phyloP scores from a whole-genome alignment of 2,113 vertebrate species.

The Paratilapia polleni region DNA sequence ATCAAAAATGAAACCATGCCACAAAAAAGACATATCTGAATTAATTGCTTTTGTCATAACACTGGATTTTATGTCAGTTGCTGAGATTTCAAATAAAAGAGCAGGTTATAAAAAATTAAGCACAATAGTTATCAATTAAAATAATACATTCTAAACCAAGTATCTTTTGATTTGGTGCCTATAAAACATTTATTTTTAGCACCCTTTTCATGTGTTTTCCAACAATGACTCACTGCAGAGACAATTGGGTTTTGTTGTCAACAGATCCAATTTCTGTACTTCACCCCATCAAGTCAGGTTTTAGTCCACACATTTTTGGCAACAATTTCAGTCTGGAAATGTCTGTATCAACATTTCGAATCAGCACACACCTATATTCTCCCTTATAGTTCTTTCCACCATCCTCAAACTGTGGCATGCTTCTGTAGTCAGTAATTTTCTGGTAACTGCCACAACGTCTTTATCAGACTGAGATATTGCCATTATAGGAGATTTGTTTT shows the following conservation, averaged over 20 bases:
- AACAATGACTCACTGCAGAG: neutral
- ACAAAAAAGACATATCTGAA: neutral
- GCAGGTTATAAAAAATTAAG: neutral
- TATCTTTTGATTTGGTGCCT: neutral
- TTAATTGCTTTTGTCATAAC: neutral
- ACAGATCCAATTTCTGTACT: neutral
- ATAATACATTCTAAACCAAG: too few species aligned
- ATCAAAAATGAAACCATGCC: neutral
- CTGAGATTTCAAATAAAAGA: neutral
- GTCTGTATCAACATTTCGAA: neutral
- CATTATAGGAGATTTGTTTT: neutral
- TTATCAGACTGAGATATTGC: neutral
- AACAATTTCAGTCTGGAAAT: neutral
- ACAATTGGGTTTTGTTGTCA: neutral
- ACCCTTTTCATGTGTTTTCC: neutral
- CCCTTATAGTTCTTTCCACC: neutral
- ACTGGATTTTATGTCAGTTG: neutral
- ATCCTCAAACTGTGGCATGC: neutral
- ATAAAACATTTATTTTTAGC: neutral
- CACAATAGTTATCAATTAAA: too few species aligned
- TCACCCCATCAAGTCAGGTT: neutral
- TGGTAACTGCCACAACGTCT: neutral
- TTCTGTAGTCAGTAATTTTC: conserved; percentile 2
- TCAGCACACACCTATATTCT: neutral
- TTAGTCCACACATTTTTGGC: neutral